Percentiles rank a stretch among this genome's conserved stretches.
Evolutionary conservation across 2,113 vertebrate genomes (phyloP).

Genomic region (Microcebus murinus): DNA sequence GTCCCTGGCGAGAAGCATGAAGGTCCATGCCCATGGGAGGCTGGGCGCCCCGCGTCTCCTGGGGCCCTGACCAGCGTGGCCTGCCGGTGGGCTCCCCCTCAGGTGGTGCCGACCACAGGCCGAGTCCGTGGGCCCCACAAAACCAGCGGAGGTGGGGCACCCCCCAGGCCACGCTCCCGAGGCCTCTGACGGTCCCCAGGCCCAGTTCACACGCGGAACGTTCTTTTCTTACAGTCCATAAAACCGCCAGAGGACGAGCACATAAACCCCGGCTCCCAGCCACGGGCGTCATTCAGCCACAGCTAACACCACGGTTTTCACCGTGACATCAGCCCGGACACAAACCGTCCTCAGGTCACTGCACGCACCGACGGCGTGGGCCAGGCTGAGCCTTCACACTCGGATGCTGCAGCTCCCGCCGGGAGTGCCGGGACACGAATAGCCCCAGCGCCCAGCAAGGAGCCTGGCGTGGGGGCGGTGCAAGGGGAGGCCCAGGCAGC

Average conservation of each 20-base stretch:
- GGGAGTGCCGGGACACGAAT: too few relatives aligned
- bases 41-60: background rate
- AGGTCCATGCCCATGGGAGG: background rate
- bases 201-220: background rate
- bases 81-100: background rate
- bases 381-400: too few relatives aligned
- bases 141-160: background rate
- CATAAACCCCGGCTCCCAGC: background rate
- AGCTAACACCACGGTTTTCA: too few relatives aligned
- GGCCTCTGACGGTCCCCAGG: background rate
- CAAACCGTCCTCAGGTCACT: too few relatives aligned
- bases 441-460: too few relatives aligned
- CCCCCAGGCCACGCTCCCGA: background rate
- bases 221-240: background rate
- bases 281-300: slow-evolving; percentile 45
- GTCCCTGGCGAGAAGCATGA: background rate
- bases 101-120: background rate
- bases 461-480: too few relatives aligned
- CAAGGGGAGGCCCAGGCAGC: too few relatives aligned
- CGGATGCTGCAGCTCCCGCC: too few relatives aligned
- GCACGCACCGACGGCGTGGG: too few relatives aligned
- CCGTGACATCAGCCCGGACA: too few relatives aligned
- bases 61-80: background rate
- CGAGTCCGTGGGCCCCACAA: background rate
- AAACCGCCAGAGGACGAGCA: slow-evolving; percentile 69